Conservation (phyloP, 2,888 invertebrate species). For the Drosophila lacicola region DNA sequence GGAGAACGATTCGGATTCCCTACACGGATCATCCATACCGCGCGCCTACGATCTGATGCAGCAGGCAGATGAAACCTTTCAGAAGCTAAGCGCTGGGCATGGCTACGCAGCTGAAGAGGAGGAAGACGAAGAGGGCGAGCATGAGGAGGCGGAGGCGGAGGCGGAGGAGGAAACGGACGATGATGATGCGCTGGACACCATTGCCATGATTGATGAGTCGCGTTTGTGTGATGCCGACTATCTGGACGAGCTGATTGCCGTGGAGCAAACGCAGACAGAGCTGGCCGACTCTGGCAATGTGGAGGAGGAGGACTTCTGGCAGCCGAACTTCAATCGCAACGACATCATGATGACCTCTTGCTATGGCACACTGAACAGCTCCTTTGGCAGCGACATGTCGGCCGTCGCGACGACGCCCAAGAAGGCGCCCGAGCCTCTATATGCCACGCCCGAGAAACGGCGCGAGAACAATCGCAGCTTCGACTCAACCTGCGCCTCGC, state of each 20-base stretch:
- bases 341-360: slow-evolving; percentile 85
- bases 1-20: slow-evolving; percentile 84
- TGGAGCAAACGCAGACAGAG: slow-evolving; percentile 47
- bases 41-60: slow-evolving; percentile 83
- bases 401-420: slow-evolving; percentile 47
- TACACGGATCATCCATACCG: slow-evolving; percentile 83
- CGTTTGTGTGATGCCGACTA: slow-evolving; percentile 81
- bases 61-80: slow-evolving; percentile 83
- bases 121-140: slow-evolving; percentile 5
- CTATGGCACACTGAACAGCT: slow-evolving; percentile 83
- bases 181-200: slow-evolving; percentile 67
- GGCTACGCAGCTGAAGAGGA: slow-evolving; percentile 31
- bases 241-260: slow-evolving; percentile 80
- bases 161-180: slow-evolving; percentile 28
- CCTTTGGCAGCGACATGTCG: slow-evolving; percentile 74
- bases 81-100: slow-evolving; percentile 67
- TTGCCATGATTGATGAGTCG: slow-evolving; percentile 84
- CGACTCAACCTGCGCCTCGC: slow-evolving; percentile 82
- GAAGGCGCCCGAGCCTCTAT: slow-evolving; percentile 66
- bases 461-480: slow-evolving; percentile 81
- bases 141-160: slow-evolving; percentile 40
- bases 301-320: slow-evolving; percentile 74
- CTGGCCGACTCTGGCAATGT: slow-evolving; percentile 66
- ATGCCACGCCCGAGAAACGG: slow-evolving; percentile 83
- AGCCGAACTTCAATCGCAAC: slow-evolving; percentile 66